Percentiles rank a stretch among this genome's conserved stretches.
Conservation (phyloP, 92 coral and sea anemone species). For the Muricea muricata region DNA sequence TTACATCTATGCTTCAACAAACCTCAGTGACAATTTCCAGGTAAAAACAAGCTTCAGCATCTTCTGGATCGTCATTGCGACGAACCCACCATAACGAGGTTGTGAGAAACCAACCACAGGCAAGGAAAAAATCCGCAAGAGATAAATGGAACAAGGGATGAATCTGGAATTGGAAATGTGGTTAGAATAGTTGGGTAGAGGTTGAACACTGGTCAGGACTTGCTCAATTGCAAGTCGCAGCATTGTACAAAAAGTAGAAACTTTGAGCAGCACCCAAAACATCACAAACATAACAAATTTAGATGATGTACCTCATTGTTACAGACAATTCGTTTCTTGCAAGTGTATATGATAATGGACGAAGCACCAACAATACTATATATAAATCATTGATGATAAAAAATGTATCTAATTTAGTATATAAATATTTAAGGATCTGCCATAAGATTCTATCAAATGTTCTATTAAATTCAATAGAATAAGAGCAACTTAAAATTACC, state of each 20-base stretch:
- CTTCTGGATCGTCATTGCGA: neutral
- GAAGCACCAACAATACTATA: slow-evolving; percentile 80
- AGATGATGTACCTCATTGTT: slow-evolving; percentile 82
- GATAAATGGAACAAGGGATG: slow-evolving; percentile 88
- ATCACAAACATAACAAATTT: too few species aligned
- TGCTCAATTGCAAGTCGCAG: too few species aligned
- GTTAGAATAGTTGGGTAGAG: too few species aligned
- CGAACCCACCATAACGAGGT: slow-evolving; percentile 64
- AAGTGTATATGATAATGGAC: slow-evolving; percentile 73
- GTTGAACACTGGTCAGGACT: too few species aligned
- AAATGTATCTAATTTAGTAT: neutral
- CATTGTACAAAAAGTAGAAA: too few species aligned
- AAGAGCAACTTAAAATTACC: slow-evolving; percentile 45
- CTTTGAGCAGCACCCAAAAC: too few species aligned
- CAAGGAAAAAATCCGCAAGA: slow-evolving; percentile 79
- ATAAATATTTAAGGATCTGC: neutral
- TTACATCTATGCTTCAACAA: neutral
- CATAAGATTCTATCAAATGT: neutral
- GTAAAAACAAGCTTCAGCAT: slow-evolving; percentile 65
- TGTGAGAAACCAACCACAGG: slow-evolving; percentile 75
- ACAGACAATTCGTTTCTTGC: slow-evolving; percentile 65
- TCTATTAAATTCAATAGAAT: neutral
- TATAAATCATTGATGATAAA: too few species aligned
- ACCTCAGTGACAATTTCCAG: slow-evolving; percentile 86
- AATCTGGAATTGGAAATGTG: slow-evolving; percentile 67